Evolutionary conservation across 2,888 invertebrate genomes (phyloP), one percentile per base, ranked within the genome.

Genomic region (Scrobipalpa costella): DNA sequence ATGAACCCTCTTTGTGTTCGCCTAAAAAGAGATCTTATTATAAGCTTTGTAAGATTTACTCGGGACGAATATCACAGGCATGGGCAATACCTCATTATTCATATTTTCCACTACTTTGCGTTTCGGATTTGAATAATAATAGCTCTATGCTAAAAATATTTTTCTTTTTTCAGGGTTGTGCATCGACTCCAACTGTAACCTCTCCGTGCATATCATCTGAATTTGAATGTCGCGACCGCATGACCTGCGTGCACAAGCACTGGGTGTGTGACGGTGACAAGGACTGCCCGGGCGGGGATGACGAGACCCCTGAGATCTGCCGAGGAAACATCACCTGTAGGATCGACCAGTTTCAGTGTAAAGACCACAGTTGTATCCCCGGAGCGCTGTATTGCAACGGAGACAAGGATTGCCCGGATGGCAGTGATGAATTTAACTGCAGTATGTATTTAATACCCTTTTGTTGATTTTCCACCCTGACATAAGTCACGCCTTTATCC

Each of bases 191-290:
- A 0, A 88, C 88, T 67, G 83, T 87, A 7, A 81, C 91, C 49
- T 94, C 94, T 0, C 94, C 94, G 19, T 97, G 97, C 81, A 90
- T 93, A 68, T 84, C 93, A 1, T 92, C 93, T 49, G 97, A 97
- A 78, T 96, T 95, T 79, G 94, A 95, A 76, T 97, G 97, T 80
- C 93, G 93, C 49, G 97, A 97, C 83, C 93, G 94, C 52, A 92
- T 96, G 73, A 96, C 95, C 0, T 97, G 97, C 80, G 94, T 97
- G 49, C 95, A 96, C 78, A 93, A 93, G 66, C 94, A 93, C 27
- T 97, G 97, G 96, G 91, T 97, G 11, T 97, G 97, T 78, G 97
- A 97, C 74, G 96, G 96, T 0, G 95, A 96, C 71, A 92, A 92
- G 57, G 97, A 97, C 81, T 98, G 97, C 75, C 94, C 95, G 0